Base-by-base conservation (phyloP, 2,113 vertebrate species). In the human region DNA sequence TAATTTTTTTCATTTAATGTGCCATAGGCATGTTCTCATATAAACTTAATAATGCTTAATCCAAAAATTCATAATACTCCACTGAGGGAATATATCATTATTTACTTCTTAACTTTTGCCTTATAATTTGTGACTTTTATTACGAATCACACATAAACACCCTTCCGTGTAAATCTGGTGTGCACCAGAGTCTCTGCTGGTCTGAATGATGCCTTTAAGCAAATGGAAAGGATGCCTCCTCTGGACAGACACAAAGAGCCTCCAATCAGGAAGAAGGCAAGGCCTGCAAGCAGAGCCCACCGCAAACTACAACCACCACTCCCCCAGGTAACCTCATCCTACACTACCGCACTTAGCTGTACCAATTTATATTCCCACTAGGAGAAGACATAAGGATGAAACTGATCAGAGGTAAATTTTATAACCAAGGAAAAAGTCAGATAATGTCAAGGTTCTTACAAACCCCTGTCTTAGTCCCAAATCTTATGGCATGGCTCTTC, bases 331-430 rank as follows among this genome's bases (percentile, higher is more conserved):
- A 59, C 72, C 1, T 10, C 3, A 23, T 6, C 30, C 23, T 35
- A 18, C 5, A n/a, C 43, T 25, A 40, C 1, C 23, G 14, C 25
- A 27, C 32, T 55, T 18, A n/a, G 30, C 3, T 32, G 40, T 6
- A 82, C 13, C 17, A 43, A 59, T 7, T 40, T 50, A 48, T 8
- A 59, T 18, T 73, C 40, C n/a, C 20, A 32, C 52, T 7, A 72
- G 8, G 16, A 55, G 40, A 68, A 73, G 18, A 22, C 35, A 22
- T n/a, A n/a, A 76, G 10, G 25, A 80, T 16, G 10, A 52, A 88
- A 81, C 59, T 70, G 38, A 87, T 64, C 43, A 94, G 55, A 89
- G 8, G 55, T 64, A 23, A 81, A 84, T 86, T 64, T 72, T n/a
- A 2, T 75, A 38, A 25, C 61, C 79, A 73, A 57, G 4, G 20